Base-by-base conservation (phyloP, 2,797 vertebrate genomes). In the Malurus leucopterus region DNA sequence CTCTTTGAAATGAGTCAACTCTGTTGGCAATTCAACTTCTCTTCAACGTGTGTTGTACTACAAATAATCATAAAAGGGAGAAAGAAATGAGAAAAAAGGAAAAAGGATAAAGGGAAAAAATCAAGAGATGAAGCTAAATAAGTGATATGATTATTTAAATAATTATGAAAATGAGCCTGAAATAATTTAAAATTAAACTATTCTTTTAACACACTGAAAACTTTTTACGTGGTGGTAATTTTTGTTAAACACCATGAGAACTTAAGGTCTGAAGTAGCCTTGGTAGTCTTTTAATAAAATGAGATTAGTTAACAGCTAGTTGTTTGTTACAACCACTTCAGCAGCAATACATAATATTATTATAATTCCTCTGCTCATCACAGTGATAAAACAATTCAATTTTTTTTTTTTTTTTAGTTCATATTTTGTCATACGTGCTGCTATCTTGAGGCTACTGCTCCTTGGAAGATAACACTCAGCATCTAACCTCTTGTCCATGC, bases 1-100 rank as follows among this genome's bases (percentile, higher is more conserved):
- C 43, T 91, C 86, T 83, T 94, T 91, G 90, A 93, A 95, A 95
- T 76, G 77, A 43, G 26, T 44, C 14, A 18, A 26, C 3, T 26
- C 22, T 27, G 6, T 19, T 54, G 53, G 27, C 43, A 79, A 50
- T 14, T 34, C 26, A 36, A 38, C 47, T 47, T 89, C 16, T 34
- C 9, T 63, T 92, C 29, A 26, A 21, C 5, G 6, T 40, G 16
- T 23, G 23, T 40, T 20, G 15, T 34, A 38, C 22, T 30, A 20
- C 12, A 43, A 54, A 65, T 74, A 92, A 41, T 44, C 23, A 61
- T 26, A 11, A 7, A 50, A 63, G 13, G 19, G 4, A 69, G 51
- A 50, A 74, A 63, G 9, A 57, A 68, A 65, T 68, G 43, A 19
- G 36, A 30, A 32, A 71, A 59, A 17, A 1, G 1, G 1, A 2